Evolutionary conservation across 2,113 vertebrate genomes (phyloP), one percentile per base, ranked within the genome.

Genomic region (Pollachius pollachius): DNA sequence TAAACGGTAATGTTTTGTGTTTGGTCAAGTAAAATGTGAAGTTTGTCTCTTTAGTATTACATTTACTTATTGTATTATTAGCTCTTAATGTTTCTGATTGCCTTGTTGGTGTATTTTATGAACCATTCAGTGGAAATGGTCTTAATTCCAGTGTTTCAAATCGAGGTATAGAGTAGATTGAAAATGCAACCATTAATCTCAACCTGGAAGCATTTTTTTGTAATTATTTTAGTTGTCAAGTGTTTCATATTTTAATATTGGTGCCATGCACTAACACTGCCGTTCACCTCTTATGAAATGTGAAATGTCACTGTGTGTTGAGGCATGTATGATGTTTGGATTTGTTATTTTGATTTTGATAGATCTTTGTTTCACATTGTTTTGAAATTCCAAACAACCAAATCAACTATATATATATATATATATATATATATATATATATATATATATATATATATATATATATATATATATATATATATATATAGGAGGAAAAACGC

Each of bases 181-280:
- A 70, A 57, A 60, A 77, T 65, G 19, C 34, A 69, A 66, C 67
- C 11, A 18, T 48, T 9, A 13, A 72, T 73, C 19, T 73, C 52
- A 71, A 57, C 57, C 59, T 74, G 16, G 34, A 27, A 83, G 81
- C 64, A 71, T 69, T 81, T 72, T 30, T 82, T 77, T 72, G 75
- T 76, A n/a, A 56, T 62, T 79, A 21, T 48, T 80, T 78, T 62
- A 71, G 70, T 23, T 62, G 15, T 63, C 79, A 71, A 68, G 11
- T 62, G 64, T 84, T 81, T 74, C 54, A 8, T 65, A 78, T 78
- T 73, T 18, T 74, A 52, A 77, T 88, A 87, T 66, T 77, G 83
- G 87, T 90, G 86, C 87, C 69, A 73, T 90, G 89, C 84, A 90
- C 77, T 79, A 19, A 2, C 25, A 57, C 48, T 82, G 69, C 64